Conservation (phyloP, 1,140 invertebrate genomes). For the Thrips palmi region DNA sequence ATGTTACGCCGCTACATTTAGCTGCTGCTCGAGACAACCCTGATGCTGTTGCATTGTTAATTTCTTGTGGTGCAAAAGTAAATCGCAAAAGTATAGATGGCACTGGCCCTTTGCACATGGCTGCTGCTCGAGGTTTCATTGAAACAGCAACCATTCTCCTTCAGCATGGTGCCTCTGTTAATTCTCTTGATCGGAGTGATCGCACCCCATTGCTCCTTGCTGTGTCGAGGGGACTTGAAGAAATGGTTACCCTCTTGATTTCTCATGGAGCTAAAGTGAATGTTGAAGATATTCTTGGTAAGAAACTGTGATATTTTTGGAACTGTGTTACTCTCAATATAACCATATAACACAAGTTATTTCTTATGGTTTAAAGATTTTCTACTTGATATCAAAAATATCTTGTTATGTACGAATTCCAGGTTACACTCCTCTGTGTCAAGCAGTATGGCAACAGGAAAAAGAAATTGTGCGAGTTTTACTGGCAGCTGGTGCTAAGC, state of each 20-base stretch:
- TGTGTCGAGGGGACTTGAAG: constrained; percentile 25
- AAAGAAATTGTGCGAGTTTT: constrained; percentile 23
- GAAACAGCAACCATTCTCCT: constrained; percentile 33
- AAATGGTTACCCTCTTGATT: constrained; percentile 28
- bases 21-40: constrained; percentile 22
- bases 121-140: constrained; percentile 27
- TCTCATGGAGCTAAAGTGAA: constrained; percentile 32
- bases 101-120: constrained; percentile 27
- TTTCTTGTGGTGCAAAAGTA: constrained; percentile 18
- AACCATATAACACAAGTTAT: neutral
- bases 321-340: neutral
- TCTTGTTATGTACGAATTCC: too few species aligned
- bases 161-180: constrained; percentile 32
- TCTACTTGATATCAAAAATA: neutral
- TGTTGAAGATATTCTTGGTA: constrained; percentile 33
- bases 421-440: constrained; percentile 31
- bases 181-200: constrained; percentile 33
- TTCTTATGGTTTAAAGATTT: neutral
- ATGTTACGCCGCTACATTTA: constrained; percentile 25
- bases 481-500: constrained; percentile 31
- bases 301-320: constrained; percentile 5
- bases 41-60: constrained; percentile 19
- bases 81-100: constrained; percentile 21
- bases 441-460: constrained; percentile 31
- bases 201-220: constrained; percentile 34